Conservation (phyloP, 2,888 invertebrate species). For the Cephalotes varians region DNA sequence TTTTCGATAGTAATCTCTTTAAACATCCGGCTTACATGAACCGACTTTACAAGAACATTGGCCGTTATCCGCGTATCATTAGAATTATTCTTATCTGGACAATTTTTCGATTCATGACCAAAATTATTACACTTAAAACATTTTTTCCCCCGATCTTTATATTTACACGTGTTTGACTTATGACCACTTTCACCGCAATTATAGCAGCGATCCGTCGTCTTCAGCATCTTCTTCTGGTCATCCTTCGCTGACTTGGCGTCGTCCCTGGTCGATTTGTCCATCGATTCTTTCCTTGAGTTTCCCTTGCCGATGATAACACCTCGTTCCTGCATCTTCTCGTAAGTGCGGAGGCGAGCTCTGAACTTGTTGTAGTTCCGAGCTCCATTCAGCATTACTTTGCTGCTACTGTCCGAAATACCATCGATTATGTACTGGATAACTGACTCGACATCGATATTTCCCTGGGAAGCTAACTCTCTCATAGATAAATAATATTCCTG, state of each 20-base stretch:
- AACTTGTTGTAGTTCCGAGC: slow-evolving; percentile 46
- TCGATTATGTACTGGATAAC: slow-evolving; percentile 61
- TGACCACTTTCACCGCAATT: slow-evolving; percentile 30
- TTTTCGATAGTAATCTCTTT: background rate
- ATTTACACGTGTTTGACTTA: background rate
- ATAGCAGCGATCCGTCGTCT: background rate
- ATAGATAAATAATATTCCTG: slow-evolving; percentile 63
- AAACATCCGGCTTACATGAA: background rate
- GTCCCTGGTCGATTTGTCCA: background rate
- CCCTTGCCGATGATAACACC: background rate
- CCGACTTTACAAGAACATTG: background rate
- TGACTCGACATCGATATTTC: slow-evolving; percentile 48
- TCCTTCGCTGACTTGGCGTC: background rate
- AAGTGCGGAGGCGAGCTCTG: slow-evolving; percentile 33
- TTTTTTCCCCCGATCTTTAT: background rate
- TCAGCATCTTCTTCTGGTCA: background rate
- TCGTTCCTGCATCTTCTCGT: slow-evolving; percentile 1
- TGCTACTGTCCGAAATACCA: slow-evolving; percentile 54
- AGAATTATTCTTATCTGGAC: background rate
- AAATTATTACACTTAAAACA: slow-evolving; percentile 22
- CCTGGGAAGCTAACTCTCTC: slow-evolving; percentile 57
- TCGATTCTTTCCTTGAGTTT: background rate
- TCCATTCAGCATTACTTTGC: slow-evolving; percentile 54
- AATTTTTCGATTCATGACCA: slow-evolving; percentile 7
- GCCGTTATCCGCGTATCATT: background rate